Evolutionary conservation across 2,113 vertebrate genomes (phyloP).

Genomic region (Pseudorectes ferrugineus): DNA sequence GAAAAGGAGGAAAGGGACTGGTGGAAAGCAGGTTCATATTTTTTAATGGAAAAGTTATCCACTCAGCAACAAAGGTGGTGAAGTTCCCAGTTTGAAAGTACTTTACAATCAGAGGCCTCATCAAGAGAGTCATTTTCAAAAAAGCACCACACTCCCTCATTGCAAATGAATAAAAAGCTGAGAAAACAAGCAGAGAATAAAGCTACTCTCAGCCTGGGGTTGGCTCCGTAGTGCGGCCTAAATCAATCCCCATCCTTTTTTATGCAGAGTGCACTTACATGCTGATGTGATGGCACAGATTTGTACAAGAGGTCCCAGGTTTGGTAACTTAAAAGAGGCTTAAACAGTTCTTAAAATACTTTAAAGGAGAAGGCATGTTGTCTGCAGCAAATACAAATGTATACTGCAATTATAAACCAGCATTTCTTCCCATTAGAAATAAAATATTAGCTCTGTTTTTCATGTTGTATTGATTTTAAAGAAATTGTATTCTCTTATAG

Average conservation of each 20-base stretch:
- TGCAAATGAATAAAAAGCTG: constrained; percentile 71
- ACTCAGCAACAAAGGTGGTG: constrained; percentile 67
- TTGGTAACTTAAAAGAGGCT: constrained; percentile 67
- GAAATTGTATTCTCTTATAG: neutral
- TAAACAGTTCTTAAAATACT: constrained; percentile 47
- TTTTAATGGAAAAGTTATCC: constrained; percentile 69
- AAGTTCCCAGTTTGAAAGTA: constrained; percentile 73
- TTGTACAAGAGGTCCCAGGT: constrained; percentile 66
- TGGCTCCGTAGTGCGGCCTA: constrained; percentile 56
- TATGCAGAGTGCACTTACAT: constrained; percentile 73
- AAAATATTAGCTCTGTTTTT: neutral
- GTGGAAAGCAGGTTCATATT: constrained; percentile 51
- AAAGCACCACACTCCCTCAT: constrained; percentile 69
- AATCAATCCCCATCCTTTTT: constrained; percentile 68
- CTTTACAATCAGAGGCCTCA: constrained; percentile 73
- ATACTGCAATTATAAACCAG: constrained; percentile 25
- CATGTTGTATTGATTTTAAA: neutral
- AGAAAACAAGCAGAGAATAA: constrained; percentile 73
- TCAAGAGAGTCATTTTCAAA: constrained; percentile 72
- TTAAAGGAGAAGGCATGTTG: constrained; percentile 34
- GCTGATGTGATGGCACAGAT: constrained; percentile 70
- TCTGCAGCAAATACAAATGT: neutral
- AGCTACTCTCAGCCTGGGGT: constrained; percentile 66
- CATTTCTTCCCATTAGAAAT: neutral
- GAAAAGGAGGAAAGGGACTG: constrained; percentile 14